Evolutionary conservation across 1,140 invertebrate species (phyloP), one percentile per base, ranked within the genome.

Genomic region (Drosophila sucinea): DNA sequence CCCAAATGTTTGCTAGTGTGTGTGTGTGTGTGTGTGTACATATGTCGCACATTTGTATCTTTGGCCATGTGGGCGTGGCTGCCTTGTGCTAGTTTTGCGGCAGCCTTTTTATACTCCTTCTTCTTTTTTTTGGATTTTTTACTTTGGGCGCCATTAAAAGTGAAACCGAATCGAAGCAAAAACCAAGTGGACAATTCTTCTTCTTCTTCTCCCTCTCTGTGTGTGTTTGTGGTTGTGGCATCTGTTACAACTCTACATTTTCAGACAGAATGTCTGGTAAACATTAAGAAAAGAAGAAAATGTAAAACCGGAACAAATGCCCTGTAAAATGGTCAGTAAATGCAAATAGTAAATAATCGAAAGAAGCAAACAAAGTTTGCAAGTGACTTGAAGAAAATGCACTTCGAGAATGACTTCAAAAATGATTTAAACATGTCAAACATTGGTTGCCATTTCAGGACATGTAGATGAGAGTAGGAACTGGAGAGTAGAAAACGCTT

Each of bases 81-180:
- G 83, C 79, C 83, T 79, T 85, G 82, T 85, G 82, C 82, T 74
- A 85, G 75, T 85, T 85, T 72, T 55, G 71, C 79, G 61, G 76
- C 75, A 75, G 70, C 83, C 82, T 85, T 70, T 70, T 78, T 85
- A 81, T 74, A 4, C 35, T 38, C 10, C 10, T 38, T 38, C 2
- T 8, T 8, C 10, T 38, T 38, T 38, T 38, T 38, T n/a, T 11
- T 38, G 10, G 2, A 11, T 38, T 38, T 11, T 38, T 38, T 38
- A 10, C 2, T 38, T 38, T 38, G 35, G 35, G 35, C 10, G 60
- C 60, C 65, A 47, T 32, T 40, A 55, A 70, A 64, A 66, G 65
- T 56, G 70, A 71, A 70, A 68, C 57, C 23, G 54, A 76, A 55
- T 23, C 35, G 40, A 70, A 40, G 4, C 33, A 27, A 10, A 10